Percentiles rank a stretch among this genome's conserved stretches.
phyloP scores from a whole-genome alignment of 2,113 vertebrate genomes.

The Tonatia bakeri region DNA sequence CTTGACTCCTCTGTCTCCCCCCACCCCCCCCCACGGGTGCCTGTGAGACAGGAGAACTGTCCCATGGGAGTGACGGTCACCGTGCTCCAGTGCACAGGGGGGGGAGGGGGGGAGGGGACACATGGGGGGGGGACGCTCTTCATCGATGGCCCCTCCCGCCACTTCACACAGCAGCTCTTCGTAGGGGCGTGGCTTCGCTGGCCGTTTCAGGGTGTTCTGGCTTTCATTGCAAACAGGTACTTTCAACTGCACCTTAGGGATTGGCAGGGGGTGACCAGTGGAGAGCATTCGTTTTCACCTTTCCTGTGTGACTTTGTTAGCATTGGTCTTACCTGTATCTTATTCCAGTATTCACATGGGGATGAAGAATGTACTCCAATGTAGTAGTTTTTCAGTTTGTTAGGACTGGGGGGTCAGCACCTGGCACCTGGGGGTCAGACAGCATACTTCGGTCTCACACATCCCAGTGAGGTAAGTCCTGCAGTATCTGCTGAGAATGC shows the following conservation, averaged over 20 bases:
- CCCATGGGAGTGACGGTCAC: neutral
- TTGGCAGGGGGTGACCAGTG: neutral
- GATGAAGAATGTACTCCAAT: neutral
- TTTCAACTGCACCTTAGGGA: neutral
- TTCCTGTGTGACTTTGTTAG: neutral
- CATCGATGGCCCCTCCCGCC: neutral
- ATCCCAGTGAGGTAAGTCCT: neutral
- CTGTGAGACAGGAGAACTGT: neutral
- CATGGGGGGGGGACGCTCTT: neutral
- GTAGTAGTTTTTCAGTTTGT: neutral
- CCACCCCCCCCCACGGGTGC: neutral
- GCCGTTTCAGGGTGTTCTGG: neutral
- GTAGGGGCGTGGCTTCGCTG: neutral
- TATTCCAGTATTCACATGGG: neutral
- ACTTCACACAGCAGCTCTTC: neutral
- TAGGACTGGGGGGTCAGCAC: neutral
- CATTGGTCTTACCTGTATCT: neutral
- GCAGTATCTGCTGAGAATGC: neutral
- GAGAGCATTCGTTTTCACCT: neutral
- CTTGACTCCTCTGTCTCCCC: neutral
- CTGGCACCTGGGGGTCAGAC: neutral
- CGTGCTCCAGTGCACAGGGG: fast-evolving
- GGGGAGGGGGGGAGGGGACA: fast-evolving
- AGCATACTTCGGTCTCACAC: neutral
- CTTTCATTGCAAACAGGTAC: neutral